Base-by-base conservation (phyloP, 2,113 vertebrate species). In the Pipa parva region DNA sequence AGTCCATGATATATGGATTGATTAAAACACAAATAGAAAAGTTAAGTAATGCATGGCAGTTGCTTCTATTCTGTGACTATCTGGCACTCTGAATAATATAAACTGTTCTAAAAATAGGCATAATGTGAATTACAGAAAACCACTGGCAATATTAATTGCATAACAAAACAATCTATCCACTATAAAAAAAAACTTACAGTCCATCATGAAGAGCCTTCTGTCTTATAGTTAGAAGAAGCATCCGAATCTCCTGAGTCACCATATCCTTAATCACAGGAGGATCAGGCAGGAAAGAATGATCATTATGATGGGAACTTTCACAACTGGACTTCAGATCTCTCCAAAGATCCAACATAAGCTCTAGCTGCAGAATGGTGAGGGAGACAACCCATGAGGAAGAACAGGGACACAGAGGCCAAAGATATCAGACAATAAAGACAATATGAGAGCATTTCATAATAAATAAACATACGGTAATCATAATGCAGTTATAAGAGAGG, bases 201-300 rank as follows among this genome's bases (percentile, higher is more conserved):
- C 66, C 66, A 4, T 42, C 57, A 17, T 26, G 48, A n/a, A 48
- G 48, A 28, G 83, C 83, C 66, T 79, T 83, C 36, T 65, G 66
- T 11, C 63, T 77, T 49, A 86, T 76, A 17, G 63, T 22, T 1
- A 60, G 72, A 26, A 95, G 85, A 46, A 95, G 79, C 81, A 92
- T 86, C 29, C 83, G 81, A 59, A 95, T 84, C 74, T 95, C 92
- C n/a, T 80, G 83, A 63, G 88, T 88, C 73, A 94, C 57, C 69
- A 95, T 76, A 59, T 90, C 88, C 80, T 89, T 92, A 36, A 92
- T 67, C 2, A 65, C 80, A 1, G 91, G 88, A 2, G 93, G 85
- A 46, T 93, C 92, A 20, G 89, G 76, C 60, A 95, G 82, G 24
- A 83, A 59, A 18, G 78, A 55, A 29, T 61, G 70, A 1, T 72